A percentile compares a stretch with the other conserved stretches of the same genome.
Conservation (phyloP, 2,113 vertebrate genomes). For the Todiramphus saurophagus region DNA sequence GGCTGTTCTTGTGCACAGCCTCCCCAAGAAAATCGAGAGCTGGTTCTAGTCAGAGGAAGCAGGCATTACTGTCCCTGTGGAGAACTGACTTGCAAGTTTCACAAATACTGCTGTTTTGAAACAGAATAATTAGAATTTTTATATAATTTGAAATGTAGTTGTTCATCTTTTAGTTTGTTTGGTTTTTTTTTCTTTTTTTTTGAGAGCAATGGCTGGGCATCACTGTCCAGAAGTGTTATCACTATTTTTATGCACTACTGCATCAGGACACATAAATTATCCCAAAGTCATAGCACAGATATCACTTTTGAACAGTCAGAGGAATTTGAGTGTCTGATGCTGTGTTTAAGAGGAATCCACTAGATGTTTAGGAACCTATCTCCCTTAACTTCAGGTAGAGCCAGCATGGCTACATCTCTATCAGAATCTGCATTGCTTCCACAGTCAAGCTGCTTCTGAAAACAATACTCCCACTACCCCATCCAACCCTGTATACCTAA, state of each 20-base stretch:
- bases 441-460: neutral
- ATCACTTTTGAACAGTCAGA: neutral
- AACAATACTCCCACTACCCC: neutral
- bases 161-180: neutral
- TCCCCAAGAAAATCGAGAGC: neutral
- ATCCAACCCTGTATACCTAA: neutral
- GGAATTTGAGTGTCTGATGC: neutral
- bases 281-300: neutral
- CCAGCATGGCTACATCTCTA: neutral
- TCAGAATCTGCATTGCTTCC: neutral
- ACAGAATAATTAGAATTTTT: neutral
- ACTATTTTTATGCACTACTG: neutral
- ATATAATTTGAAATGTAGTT: neutral
- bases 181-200: neutral
- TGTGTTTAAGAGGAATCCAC: neutral
- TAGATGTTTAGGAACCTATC: neutral
- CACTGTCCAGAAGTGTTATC: neutral
- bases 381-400: neutral
- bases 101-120: neutral
- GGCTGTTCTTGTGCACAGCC: neutral
- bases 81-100: neutral
- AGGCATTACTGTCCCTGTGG: neutral
- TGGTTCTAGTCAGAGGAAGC: neutral
- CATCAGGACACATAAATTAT: neutral
- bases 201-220: neutral